Conservation (phyloP, 1,140 invertebrate species). For the Formica selysi region DNA sequence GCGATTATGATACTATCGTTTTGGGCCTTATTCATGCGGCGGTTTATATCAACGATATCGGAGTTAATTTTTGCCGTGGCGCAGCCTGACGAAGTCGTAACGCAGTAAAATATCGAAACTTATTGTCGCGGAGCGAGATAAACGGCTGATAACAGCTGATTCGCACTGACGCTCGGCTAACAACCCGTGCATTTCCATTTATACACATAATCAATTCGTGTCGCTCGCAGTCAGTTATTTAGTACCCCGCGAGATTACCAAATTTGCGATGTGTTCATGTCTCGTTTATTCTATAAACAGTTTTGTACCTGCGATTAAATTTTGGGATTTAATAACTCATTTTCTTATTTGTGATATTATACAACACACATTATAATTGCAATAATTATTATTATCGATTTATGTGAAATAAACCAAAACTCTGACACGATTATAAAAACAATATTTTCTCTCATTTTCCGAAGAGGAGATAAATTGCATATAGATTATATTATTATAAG, state of each 20-base stretch:
- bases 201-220: slow-evolving; percentile 42
- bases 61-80: slow-evolving; percentile 9
- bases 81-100: slow-evolving; percentile 37
- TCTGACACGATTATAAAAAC: not conserved
- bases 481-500: not conserved
- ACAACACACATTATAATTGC: not conserved
- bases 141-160: slow-evolving; percentile 63
- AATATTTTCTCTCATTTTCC: no score
- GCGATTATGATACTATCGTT: slow-evolving; percentile 54
- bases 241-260: not conserved
- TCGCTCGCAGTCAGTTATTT: not conserved
- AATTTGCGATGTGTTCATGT: not conserved
- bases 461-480: not conserved
- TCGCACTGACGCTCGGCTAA: slow-evolving; percentile 23
- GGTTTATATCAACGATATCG: slow-evolving; percentile 39
- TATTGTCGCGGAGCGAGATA: slow-evolving; percentile 69
- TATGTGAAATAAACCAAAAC: slow-evolving; percentile 6
- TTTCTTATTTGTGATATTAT: not conserved
- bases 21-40: not conserved
- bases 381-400: not conserved
- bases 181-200: not conserved
- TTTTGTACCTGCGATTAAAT: slow-evolving; percentile 1
- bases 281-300: not conserved
- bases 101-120: slow-evolving; percentile 62
- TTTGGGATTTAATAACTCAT: slow-evolving; percentile 12